These are phyloP conservation scores for Bradypodion ventrale DNA, from an alignment of 2,797 vertebrate genomes.

Conservation along the genomic window DNA sequence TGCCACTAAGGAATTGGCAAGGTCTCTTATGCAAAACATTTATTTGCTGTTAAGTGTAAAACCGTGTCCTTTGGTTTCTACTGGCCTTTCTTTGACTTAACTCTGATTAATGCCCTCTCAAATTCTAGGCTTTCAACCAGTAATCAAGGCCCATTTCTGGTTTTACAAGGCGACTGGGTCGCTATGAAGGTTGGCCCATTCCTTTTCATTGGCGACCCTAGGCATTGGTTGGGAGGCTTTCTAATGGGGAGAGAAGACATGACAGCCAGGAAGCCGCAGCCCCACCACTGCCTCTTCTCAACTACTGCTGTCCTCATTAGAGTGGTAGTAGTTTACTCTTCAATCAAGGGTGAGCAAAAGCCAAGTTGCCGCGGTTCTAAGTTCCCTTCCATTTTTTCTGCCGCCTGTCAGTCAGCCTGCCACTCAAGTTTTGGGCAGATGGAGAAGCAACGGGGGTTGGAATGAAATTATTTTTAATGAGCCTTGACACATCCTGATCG, in stretches of 20 bases:
- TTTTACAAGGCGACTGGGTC: constrained; percentile 1
- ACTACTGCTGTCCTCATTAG: not conserved
- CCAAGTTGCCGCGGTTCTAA: not conserved
- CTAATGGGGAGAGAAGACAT: constrained; percentile 24
- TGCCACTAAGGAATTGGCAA: not conserved
- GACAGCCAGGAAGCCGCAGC: not conserved
- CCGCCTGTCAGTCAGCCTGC: constrained; percentile 10
- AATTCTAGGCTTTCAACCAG: not conserved
- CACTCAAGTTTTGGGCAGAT: constrained; percentile 23
- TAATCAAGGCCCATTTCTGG: not conserved
- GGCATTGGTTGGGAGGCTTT: not conserved
- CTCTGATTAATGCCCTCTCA: not conserved
- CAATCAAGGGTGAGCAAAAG: constrained; percentile 31
- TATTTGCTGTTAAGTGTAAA: not conserved
- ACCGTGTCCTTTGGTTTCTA: not conserved
- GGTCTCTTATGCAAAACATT: not conserved
- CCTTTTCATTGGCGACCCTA: not conserved
- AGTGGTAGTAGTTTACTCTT: constrained; percentile 2
- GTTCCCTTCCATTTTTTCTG: constrained; percentile 20
- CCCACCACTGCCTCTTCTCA: not conserved
- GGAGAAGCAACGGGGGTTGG: constrained; percentile 26
- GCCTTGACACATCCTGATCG: constrained; percentile 14
- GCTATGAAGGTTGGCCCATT: not conserved
- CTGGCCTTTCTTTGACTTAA: constrained; percentile 13
- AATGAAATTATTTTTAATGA: constrained; percentile 61